Evolutionary conservation across 1,140 invertebrate species (phyloP).

Genomic region (Kradibia gibbosae): DNA sequence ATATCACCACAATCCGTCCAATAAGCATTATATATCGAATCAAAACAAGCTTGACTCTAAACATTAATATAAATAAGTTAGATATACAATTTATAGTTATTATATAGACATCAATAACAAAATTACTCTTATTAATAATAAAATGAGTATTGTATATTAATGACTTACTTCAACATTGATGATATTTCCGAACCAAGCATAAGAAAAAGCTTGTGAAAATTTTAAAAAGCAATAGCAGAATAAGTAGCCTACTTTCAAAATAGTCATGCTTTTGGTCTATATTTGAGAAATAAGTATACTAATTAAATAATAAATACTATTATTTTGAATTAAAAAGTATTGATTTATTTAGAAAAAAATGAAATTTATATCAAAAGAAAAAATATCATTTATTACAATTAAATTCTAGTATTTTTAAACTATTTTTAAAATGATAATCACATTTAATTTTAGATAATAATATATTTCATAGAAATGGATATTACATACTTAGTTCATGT

Average conservation of each 20-base stretch:
- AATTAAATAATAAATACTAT: too few species aligned
- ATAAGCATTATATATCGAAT: constrained; percentile 11
- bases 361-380: too few species aligned
- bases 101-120: neutral
- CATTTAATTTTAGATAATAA: too few species aligned
- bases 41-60: constrained; percentile 29
- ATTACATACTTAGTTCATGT: too few species aligned
- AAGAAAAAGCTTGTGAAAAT: constrained; percentile 28
- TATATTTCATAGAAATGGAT: too few species aligned
- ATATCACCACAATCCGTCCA: neutral
- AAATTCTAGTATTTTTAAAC: too few species aligned
- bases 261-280: neutral
- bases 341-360: too few species aligned
- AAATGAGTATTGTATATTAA: neutral
- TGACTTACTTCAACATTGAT: constrained; percentile 38
- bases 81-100: neutral
- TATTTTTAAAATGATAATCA: too few species aligned
- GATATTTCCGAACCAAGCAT: constrained; percentile 35
- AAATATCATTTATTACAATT: too few species aligned
- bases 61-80: neutral
- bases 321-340: too few species aligned
- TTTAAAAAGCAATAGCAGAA: constrained; percentile 20
- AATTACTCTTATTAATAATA: neutral
- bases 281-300: neutral
- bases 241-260: constrained; percentile 7